Evolutionary conservation across 2,888 invertebrate species (phyloP), one percentile per base, ranked within the genome.

Genomic region (Phengaris alcon): DNA sequence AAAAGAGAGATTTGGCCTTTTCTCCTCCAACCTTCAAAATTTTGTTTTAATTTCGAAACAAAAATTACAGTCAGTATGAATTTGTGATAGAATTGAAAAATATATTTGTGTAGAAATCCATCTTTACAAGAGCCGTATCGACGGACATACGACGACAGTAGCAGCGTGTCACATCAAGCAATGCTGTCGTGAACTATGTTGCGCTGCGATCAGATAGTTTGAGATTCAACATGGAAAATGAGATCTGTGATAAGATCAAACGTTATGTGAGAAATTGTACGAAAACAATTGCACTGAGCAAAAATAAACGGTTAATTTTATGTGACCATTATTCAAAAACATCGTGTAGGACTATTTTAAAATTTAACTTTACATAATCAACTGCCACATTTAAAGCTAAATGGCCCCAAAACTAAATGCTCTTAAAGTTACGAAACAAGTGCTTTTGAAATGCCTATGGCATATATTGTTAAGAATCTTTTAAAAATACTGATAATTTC

Each of bases 401-500:
- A 5, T 59, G 59, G 59, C 59, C 59, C 22, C 59, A 9, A 59
- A 59, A n/a, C 48, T 48, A 22, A 59, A 59, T 59, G 8, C 22
- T 22, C 22, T 22, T 22, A 8, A 57, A 55, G 15, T 57, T 15
- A 15, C 10, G 22, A 59, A 59, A 8, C 48, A 48, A 54, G 12
- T 22, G 15, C n/a, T 59, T 22, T 22, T 59, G 9, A 15, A 59
- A 59, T 22, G 22, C 59, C 59, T 22, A 22, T 4, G 59, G 59
- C 59, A 59, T 59, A 22, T 15, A 22, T 3, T 8, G 22, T 59
- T 35, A 35, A 35, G 2, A 2, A 35, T 35, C 35, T 35, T 35
- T 59, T 59, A 59, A 59, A 59, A 59, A 59, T 59, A 59, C 22
- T 22, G 59, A 22, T 22, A 22, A 59, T 59, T 59, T 59, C 22